Percentiles rank a stretch among this genome's conserved stretches.
Evolutionary conservation across 2,888 invertebrate genomes (phyloP).

Genomic region (Nezara viridula): DNA sequence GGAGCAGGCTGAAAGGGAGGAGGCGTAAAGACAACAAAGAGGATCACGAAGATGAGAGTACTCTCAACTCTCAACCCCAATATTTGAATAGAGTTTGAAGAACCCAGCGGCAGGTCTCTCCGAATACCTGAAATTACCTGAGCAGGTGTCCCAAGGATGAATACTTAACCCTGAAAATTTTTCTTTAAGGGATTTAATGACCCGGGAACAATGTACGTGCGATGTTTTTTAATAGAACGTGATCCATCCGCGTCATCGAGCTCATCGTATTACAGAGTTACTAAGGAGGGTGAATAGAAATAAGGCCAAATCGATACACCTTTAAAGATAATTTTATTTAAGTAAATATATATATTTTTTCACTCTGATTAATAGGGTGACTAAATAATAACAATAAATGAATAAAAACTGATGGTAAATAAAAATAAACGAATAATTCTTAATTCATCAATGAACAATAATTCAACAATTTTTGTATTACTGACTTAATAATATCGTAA

Average conservation of each 20-base stretch:
- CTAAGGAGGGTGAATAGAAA: neutral
- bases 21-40: conserved; percentile 1
- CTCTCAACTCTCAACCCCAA: conserved; percentile 37
- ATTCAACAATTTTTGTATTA: too few species aligned
- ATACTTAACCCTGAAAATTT: neutral
- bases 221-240: neutral
- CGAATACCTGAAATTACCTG: neutral
- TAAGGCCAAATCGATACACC: neutral
- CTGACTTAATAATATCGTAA: too few species aligned
- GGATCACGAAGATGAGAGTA: conserved; percentile 23
- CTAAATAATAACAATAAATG: too few species aligned
- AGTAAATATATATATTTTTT: too few species aligned
- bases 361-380: too few species aligned
- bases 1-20: neutral
- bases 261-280: neutral
- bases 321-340: too few species aligned
- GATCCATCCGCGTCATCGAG: neutral
- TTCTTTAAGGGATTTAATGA: neutral
- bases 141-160: neutral
- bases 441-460: too few species aligned
- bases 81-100: conserved; percentile 16
- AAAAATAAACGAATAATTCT: too few species aligned
- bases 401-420: too few species aligned
- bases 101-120: conserved; percentile 18
- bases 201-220: neutral